Percentiles rank a stretch among this genome's conserved stretches.
phyloP scores from a whole-genome alignment of 1,140 invertebrate species.

The Holotrichia oblita region DNA sequence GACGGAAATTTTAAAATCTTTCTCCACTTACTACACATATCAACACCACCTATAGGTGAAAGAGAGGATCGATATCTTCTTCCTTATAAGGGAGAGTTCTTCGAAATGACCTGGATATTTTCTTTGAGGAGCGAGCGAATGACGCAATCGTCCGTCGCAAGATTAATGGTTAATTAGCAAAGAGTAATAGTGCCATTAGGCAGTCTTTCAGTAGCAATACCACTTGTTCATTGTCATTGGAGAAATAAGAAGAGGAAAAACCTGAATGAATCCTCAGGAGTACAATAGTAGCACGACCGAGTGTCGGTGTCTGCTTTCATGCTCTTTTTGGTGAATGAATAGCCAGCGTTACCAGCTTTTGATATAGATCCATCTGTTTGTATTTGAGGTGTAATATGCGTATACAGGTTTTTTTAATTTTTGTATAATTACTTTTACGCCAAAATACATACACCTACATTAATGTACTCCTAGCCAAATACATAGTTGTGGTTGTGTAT shows the following conservation, averaged over 20 bases:
- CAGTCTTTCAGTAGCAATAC: constrained; percentile 25
- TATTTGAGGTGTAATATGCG: no score
- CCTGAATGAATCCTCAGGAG: constrained; percentile 10
- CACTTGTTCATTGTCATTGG: constrained; percentile 27
- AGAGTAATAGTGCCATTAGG: constrained; percentile 31
- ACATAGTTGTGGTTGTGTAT: no score
- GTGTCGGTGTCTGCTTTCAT: background rate
- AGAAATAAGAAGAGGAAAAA: constrained; percentile 15
- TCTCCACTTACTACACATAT: background rate
- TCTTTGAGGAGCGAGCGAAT: background rate
- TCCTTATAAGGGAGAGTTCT: background rate
- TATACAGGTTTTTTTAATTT: no score
- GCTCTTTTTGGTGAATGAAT: constrained; percentile 3
- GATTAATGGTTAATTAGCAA: constrained; percentile 34
- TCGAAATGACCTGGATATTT: background rate
- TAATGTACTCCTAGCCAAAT: no score
- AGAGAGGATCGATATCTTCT: background rate
- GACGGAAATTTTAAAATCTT: constrained; percentile 1
- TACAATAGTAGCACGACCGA: background rate
- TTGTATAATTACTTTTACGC: no score
- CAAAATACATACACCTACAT: no score
- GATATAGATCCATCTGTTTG: background rate
- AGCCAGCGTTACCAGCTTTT: background rate
- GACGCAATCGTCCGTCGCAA: constrained; percentile 20
- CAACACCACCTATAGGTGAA: background rate